Conservation (phyloP, 2,888 invertebrate genomes). For the Pristionchus entomophagus region DNA sequence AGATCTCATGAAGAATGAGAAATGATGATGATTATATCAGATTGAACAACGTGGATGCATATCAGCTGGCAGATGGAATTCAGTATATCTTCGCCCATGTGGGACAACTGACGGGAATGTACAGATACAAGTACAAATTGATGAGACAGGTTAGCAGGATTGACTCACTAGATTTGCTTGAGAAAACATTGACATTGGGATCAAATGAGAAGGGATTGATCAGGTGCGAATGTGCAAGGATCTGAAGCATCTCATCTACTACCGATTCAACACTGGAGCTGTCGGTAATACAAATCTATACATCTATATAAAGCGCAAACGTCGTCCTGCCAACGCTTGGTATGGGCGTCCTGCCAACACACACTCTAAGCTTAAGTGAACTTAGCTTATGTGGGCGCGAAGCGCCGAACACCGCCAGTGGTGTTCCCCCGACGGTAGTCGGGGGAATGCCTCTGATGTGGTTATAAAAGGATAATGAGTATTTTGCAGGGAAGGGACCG, state of each 20-base stretch:
- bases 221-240: constrained; percentile 97
- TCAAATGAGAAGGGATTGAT: background rate
- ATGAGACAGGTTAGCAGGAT: constrained; percentile 69
- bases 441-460: too few relatives aligned
- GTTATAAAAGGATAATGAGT: background rate
- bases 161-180: background rate
- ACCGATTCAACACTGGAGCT: constrained; percentile 81
- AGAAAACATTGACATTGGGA: background rate
- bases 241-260: constrained; percentile 98
- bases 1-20: background rate
- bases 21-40: constrained; percentile 43
- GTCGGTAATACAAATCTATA: too few relatives aligned
- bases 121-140: constrained; percentile 81
- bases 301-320: too few relatives aligned
- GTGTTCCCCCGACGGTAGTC: too few relatives aligned
- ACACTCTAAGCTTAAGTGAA: too few relatives aligned
- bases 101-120: constrained; percentile 99
- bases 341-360: too few relatives aligned
- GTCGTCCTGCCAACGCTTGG: too few relatives aligned
- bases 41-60: constrained; percentile 98
- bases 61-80: constrained; percentile 94
- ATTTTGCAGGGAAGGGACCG: constrained; percentile 71
- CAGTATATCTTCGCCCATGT: constrained; percentile 99
- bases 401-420: too few relatives aligned
- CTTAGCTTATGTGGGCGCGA: too few relatives aligned